Base-by-base conservation (phyloP, 2,113 vertebrate species). In the Anhinga anhinga region DNA sequence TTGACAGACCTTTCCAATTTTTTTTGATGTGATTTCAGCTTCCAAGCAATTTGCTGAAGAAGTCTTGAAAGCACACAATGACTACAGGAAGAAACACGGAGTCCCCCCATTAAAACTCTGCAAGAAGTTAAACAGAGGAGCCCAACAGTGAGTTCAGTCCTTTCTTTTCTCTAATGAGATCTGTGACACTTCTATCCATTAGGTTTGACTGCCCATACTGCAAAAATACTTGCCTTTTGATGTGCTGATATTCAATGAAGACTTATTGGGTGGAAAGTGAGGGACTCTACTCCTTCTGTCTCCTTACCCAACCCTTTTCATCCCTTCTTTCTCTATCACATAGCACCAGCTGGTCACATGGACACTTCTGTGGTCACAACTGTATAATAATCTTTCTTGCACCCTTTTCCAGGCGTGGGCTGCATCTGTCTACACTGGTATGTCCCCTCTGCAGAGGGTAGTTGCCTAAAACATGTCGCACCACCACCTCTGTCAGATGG, bases 31-130 rank as follows among this genome's bases (percentile, higher is more conserved):
- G 49, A 21, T 95, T 98, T 94, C 98, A 99, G 99, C 99, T 97
- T 99, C 99, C 65, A 99, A 99, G 94, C 98, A 99, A 97, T 99
- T 99, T 98, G 96, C 98, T 74, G 98, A 98, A 38, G 99, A 99
- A 95, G 98, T 99, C 91, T 98, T 99, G 95, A 98, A 94, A 90
- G 98, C 98, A 78, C 99, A 99, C 97, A 99, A 99, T 56, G 99
- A 99, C 76, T 99, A 99, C 98, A 98, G 99, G 93, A 98, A 94
- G 96, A 98, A 98, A 95, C 99, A 99, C 0, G 99, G 99, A 63
- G 99, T 99, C 3, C 98, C 99, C 10, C 98, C 98, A 1, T 95
- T 99, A 95, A 99, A 99, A 94, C 98, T 99, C 97, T 98, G 98
- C 98, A 98, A 98, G 95, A 99, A 99, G 96, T 97, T 99, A 95